These are phyloP conservation scores for Philhelius pedissequus DNA, from an alignment of 2,888 invertebrate genomes.

Conservation along the genomic window DNA sequence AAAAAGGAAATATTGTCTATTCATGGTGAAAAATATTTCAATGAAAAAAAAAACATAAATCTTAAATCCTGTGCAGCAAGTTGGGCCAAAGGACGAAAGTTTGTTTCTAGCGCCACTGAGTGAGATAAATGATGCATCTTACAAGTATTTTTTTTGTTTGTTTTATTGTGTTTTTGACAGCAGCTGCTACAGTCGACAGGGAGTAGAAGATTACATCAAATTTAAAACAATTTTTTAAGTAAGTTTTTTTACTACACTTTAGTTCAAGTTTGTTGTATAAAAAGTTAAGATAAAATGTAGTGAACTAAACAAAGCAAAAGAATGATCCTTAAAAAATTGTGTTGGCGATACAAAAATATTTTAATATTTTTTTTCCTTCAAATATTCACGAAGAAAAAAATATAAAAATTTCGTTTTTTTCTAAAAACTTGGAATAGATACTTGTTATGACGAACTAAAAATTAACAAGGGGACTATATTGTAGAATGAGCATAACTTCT, in stretches of 20 bases:
- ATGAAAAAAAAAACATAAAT: neutral
- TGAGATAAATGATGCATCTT: slow-evolving; percentile 7
- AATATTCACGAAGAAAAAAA: too few species aligned
- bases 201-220: neutral
- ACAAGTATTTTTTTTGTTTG: neutral
- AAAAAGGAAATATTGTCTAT: neutral
- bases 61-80: neutral
- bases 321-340: neutral
- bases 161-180: neutral
- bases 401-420: too few species aligned
- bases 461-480: too few species aligned
- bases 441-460: too few species aligned
- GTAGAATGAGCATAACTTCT: too few species aligned
- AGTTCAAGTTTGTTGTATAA: neutral
- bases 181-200: neutral
- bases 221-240: neutral
- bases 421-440: too few species aligned
- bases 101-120: neutral
- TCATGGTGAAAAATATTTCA: neutral
- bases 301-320: neutral
- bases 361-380: too few species aligned
- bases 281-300: neutral
- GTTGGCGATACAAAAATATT: neutral
- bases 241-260: neutral
- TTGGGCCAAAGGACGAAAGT: neutral